Evolutionary conservation across 2,113 vertebrate genomes (phyloP), one percentile per base, ranked within the genome.

Genomic region (Argyrosomus japonicus): DNA sequence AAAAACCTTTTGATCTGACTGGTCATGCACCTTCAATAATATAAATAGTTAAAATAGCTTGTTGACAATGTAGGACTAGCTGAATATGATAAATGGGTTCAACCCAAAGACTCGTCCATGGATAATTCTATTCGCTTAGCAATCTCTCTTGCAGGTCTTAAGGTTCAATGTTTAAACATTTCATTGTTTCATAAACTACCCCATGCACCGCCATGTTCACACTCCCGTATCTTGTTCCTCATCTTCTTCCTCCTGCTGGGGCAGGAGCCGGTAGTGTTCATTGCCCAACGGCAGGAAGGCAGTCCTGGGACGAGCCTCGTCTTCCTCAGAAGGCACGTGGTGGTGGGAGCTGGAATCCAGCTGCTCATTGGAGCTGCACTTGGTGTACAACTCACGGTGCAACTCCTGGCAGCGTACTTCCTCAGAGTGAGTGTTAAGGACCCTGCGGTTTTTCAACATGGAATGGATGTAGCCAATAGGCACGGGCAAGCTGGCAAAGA

Each of bases 401-500:
- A 94, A 1, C 95, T 97, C 92, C 93, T 95, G 82, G 93, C 93
- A 71, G 84, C 91, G 0, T 88, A 91, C 76, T 90, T 94, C 96
- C 0, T 95, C 95, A 0, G 95, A 93, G 3, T 93, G 78, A 0
- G 94, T 1, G 50, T 13, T 8, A 6, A 0, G 60, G 9, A 23
- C 19, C 11, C 9, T 80, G 85, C 90, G 95, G 83, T 62, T 65
- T 73, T 82, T 88, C 77, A 98, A 90, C 63, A 94, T 92, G 6
- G 95, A 91, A 48, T 97, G 94, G 87, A 99, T 83, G 85, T 97
- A 98, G 65, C 96, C 94, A 36, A 97, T 82, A 0, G 98, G 98
- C 40, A 99, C 95, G 1, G 98, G 98, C 79, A 99, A 92, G 64
- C 91, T 95, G 0, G 98, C 98, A 64, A 97, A 65, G 0, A 96